These are phyloP conservation scores for Sebastes kiyomatsui DNA, from an alignment of 2,797 vertebrate species.

Conservation along the genomic window DNA sequence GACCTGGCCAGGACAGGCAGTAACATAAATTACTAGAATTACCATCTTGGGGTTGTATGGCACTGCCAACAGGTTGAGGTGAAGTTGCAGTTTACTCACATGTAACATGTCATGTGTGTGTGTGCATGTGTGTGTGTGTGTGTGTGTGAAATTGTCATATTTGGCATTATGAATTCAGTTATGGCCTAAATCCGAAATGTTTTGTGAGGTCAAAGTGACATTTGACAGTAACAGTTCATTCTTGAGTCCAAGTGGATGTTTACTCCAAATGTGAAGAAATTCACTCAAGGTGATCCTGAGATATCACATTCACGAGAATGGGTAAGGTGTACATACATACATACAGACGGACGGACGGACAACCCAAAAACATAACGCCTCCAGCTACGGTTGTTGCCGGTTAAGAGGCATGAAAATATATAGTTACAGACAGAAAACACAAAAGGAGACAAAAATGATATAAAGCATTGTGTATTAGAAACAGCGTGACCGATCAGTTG, in stretches of 20 bases:
- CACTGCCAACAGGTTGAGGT: too few species aligned
- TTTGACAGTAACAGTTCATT: too few species aligned
- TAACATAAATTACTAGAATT: not conserved
- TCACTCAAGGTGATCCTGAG: not conserved
- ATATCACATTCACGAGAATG: too few species aligned
- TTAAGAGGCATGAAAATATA: not conserved
- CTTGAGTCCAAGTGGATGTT: too few species aligned
- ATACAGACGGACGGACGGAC: not conserved
- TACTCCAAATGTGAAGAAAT: not conserved
- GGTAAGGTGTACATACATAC: rapidly evolving
- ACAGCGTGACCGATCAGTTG: not conserved
- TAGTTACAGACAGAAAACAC: not conserved
- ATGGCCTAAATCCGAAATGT: not conserved
- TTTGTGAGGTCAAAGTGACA: not conserved
- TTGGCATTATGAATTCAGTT: not conserved
- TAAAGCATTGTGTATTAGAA: not conserved
- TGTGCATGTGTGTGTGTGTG: too few species aligned
- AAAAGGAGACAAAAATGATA: not conserved
- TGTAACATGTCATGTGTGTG: rapidly evolving
- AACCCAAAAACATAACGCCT: not conserved
- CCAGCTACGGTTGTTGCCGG: rapidly evolving
- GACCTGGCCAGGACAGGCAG: not conserved
- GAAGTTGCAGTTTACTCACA: too few species aligned
- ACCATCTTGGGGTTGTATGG: not conserved
- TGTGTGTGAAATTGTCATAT: not conserved